Evolutionary conservation across 1,140 invertebrate species (phyloP), one percentile per base, ranked within the genome.

Genomic region (Pinna nobilis): DNA sequence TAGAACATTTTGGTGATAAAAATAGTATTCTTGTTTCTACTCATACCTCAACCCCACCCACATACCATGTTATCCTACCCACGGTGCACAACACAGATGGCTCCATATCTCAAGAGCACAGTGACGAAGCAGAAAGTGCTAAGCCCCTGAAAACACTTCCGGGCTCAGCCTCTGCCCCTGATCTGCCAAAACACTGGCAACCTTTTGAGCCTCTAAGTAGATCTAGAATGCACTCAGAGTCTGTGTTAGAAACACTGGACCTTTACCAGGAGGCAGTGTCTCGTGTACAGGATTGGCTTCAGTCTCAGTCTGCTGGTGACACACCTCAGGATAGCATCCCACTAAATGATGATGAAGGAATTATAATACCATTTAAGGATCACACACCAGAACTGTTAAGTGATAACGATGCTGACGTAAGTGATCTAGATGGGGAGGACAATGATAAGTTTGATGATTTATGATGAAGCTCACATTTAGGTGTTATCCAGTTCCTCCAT

Each of bases 121-220:
- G 70, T 28, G 73, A 70, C 51, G 66, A 65, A 13, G 28, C 25
- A 13, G 59, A 70, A 23, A n/a, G 51, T 39, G 50, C 25, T 32
- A 74, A 68, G 69, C 70, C 39, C 39, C 76, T 41, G 37, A 72
- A 50, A 47, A 59, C 67, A 33, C 72, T 75, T 51, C 73, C 67
- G 20, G 76, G 71, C 5, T 74, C 70, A 41, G 80, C 75, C 37
- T 80, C 74, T 28, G 78, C 80, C 61, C 70, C 79, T 6, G 74
- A 80, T 41, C 77, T 83, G 25, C 82, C 83, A 11, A 79, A 81
- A 69, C 84, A 86, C 63, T 84, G 81, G 73, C 81, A 84, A 76
- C 65, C 76, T 4, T 61, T 86, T 7, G 68, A 79, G 33, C 53
- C 51, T 3, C 35, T 64, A 23, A 44, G 59, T n/a, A 70, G 57